phyloP scores from a whole-genome alignment of 2,888 invertebrate genomes.

The Lasioglossum figueresi region DNA sequence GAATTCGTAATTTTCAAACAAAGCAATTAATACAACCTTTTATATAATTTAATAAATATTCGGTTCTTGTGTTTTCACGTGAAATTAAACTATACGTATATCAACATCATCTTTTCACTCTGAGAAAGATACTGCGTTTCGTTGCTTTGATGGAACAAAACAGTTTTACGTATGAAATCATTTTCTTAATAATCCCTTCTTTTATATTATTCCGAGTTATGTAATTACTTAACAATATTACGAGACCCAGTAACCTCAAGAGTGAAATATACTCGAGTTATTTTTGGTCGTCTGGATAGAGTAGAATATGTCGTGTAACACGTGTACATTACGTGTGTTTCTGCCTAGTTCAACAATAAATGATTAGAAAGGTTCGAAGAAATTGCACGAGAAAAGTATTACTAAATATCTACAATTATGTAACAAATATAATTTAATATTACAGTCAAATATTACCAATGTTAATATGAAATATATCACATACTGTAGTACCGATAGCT shows the following conservation, averaged over 20 bases:
- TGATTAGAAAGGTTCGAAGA: not conserved
- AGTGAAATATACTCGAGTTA: slow-evolving; percentile 32
- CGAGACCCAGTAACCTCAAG: slow-evolving; percentile 20
- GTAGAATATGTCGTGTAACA: slow-evolving; percentile 44
- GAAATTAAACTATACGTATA: not conserved
- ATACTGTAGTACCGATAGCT: too few species aligned
- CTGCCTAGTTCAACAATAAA: not conserved
- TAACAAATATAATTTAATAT: not conserved
- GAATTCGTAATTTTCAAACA: not conserved
- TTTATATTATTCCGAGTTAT: not conserved
- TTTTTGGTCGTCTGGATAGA: slow-evolving; percentile 33
- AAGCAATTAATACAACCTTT: not conserved
- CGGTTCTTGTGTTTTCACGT: not conserved
- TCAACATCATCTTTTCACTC: too few species aligned
- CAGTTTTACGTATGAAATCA: too few species aligned
- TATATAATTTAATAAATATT: not conserved
- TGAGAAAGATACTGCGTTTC: too few species aligned
- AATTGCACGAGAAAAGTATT: not conserved
- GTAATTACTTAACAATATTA: not conserved
- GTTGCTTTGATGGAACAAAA: too few species aligned
- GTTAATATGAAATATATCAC: too few species aligned
- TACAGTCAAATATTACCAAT: not conserved
- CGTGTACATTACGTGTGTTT: slow-evolving; percentile 26
- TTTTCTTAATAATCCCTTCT: not conserved
- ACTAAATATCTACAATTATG: not conserved